phyloP scores from a whole-genome alignment of 2,888 invertebrate genomes.

The Shargacucullia verbasci region DNA sequence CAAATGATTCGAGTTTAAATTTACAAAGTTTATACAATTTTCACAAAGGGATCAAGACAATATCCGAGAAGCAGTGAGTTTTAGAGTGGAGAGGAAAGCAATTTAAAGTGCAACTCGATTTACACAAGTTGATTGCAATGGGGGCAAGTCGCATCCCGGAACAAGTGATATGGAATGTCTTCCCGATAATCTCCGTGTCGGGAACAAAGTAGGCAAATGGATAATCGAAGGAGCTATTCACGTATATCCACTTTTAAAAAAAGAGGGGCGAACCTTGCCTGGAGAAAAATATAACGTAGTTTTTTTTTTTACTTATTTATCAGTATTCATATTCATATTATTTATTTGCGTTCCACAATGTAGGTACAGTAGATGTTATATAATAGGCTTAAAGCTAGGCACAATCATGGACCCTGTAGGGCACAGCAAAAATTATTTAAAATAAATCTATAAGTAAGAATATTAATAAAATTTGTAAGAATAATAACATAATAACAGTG shows the following conservation, averaged over 20 bases:
- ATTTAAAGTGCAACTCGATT: conserved; percentile 67
- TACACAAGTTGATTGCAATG: conserved; percentile 59
- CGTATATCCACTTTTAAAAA: conserved; percentile 71
- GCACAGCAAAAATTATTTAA: no score
- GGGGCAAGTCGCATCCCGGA: conserved; percentile 28
- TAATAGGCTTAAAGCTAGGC: no score
- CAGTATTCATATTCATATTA: no score
- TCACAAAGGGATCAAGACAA: conserved; percentile 66
- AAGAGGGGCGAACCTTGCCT: conserved; percentile 53
- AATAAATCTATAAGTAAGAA: no score
- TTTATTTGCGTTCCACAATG: no score
- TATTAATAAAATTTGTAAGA: no score
- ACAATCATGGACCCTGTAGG: no score
- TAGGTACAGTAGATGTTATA: no score
- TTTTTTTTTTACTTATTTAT: no score
- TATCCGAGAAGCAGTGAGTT: conserved; percentile 58
- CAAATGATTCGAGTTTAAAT: conserved; percentile 61
- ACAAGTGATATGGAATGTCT: conserved; percentile 40
- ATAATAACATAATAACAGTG: no score
- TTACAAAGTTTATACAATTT: conserved; percentile 66
- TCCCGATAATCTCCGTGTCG: conserved; percentile 60
- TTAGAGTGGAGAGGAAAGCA: conserved; percentile 61
- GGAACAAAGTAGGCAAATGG: conserved; percentile 68
- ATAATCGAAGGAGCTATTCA: conserved; percentile 73
- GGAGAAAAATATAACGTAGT: conserved; percentile 50